phyloP scores from a whole-genome alignment of 2,113 vertebrate species.

The Azemiops feae region DNA sequence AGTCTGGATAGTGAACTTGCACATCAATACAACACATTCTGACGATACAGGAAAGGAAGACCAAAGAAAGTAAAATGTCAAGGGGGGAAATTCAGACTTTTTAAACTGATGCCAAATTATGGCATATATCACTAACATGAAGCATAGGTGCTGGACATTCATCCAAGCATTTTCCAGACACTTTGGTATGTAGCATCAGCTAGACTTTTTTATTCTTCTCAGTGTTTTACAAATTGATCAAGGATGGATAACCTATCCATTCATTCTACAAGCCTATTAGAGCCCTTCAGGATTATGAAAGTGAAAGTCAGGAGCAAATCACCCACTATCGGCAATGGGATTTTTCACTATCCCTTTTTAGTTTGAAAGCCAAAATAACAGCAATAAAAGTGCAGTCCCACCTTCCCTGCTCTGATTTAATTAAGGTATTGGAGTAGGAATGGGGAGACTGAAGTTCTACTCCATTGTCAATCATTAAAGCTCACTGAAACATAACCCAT shows the following conservation, averaged over 20 bases:
- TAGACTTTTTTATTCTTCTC: not conserved
- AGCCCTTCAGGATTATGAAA: not conserved
- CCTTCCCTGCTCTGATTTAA: not conserved
- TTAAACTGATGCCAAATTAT: not conserved
- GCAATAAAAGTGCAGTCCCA: not conserved
- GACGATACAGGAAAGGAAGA: not conserved
- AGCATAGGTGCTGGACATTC: not conserved
- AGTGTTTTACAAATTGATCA: not conserved
- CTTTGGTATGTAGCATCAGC: not conserved
- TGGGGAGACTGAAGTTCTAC: not conserved
- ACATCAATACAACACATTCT: not conserved
- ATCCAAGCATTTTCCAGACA: not conserved
- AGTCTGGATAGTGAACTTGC: not conserved
- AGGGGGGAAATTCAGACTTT: not conserved
- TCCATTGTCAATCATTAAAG: not conserved
- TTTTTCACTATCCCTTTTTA: not conserved
- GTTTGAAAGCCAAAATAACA: not conserved
- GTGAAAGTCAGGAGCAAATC: not conserved
- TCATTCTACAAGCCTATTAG: not conserved
- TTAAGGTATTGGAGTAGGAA: not conserved
- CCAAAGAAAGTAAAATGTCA: not conserved
- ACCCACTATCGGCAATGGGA: not conserved
- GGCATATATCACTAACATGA: not conserved
- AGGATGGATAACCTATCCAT: not conserved
- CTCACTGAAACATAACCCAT: not conserved